Conservation (phyloP, 2,113 vertebrate species). For the Talpa occidentalis region DNA sequence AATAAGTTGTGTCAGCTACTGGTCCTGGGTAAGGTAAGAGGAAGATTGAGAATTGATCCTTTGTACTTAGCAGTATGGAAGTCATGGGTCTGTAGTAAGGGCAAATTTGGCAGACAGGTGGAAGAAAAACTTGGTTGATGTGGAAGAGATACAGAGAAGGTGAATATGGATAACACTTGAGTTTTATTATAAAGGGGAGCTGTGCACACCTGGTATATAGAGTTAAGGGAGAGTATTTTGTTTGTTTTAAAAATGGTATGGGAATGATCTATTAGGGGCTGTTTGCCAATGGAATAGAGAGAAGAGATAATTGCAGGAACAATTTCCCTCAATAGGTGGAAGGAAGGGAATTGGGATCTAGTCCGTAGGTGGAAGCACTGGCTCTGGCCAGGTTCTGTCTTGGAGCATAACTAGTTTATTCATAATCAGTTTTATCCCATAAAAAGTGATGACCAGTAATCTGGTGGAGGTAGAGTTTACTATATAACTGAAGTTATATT, state of each 20-base stretch:
- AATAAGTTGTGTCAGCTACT: background rate
- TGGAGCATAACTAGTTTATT: background rate
- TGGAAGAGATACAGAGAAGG: background rate
- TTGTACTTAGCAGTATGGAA: background rate
- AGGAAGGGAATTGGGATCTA: background rate
- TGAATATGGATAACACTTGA: background rate
- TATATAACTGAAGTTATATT: background rate
- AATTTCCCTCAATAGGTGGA: background rate
- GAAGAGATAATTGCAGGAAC: background rate
- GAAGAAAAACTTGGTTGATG: background rate
- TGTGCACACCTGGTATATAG: background rate
- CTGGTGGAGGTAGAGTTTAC: background rate
- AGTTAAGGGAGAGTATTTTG: background rate
- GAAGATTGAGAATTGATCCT: background rate
- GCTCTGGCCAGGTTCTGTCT: background rate
- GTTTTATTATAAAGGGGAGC: background rate
- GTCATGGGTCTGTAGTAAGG: background rate
- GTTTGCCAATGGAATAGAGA: background rate
- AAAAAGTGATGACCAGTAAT: conserved; percentile 4
- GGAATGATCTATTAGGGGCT: background rate
- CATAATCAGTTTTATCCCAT: background rate
- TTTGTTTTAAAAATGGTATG: background rate
- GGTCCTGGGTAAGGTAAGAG: background rate
- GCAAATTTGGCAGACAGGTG: background rate
- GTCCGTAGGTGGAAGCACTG: background rate